A percentile compares a stretch with the other conserved stretches of the same genome.
These are phyloP conservation scores for Arrhamphus sclerolepis DNA, from an alignment of 2,797 vertebrate species.

Conservation along the genomic window DNA sequence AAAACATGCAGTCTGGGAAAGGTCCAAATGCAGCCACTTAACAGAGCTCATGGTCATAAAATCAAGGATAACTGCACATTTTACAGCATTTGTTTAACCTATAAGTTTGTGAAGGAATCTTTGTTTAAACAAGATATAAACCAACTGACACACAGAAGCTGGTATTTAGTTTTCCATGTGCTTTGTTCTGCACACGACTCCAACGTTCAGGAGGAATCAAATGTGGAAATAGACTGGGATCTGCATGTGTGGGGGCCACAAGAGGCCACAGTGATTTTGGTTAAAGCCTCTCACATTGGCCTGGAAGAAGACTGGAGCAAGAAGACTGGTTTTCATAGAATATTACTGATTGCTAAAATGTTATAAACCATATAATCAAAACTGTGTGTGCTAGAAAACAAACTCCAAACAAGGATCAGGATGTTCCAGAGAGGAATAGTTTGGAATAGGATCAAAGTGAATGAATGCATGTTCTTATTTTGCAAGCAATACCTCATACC, in stretches of 20 bases:
- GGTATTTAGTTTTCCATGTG: constrained; percentile 4
- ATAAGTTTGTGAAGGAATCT: too few relatives aligned
- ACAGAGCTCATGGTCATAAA: too few relatives aligned
- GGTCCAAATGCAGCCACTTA: too few relatives aligned
- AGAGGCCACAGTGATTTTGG: background rate
- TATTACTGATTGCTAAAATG: constrained; percentile 4
- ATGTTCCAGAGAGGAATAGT: constrained; percentile 31
- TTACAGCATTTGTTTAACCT: too few relatives aligned
- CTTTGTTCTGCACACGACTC: background rate
- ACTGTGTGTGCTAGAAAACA: constrained; percentile 9
- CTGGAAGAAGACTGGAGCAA: constrained; percentile 3
- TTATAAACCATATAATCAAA: background rate
- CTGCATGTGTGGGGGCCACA: background rate
- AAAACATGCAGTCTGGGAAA: too few relatives aligned
- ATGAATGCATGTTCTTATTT: constrained; percentile 2
- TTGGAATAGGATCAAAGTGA: constrained; percentile 23
- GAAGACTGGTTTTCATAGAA: background rate
- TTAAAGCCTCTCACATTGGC: background rate
- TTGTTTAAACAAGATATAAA: too few relatives aligned
- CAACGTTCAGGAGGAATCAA: background rate
- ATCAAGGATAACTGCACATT: too few relatives aligned
- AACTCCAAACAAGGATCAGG: constrained; percentile 18
- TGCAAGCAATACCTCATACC: constrained; percentile 4
- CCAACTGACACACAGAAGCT: background rate
- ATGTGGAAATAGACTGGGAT: background rate